Conservation (phyloP, 64 coral and sea anemone genomes). For the Montipora capricornis region DNA sequence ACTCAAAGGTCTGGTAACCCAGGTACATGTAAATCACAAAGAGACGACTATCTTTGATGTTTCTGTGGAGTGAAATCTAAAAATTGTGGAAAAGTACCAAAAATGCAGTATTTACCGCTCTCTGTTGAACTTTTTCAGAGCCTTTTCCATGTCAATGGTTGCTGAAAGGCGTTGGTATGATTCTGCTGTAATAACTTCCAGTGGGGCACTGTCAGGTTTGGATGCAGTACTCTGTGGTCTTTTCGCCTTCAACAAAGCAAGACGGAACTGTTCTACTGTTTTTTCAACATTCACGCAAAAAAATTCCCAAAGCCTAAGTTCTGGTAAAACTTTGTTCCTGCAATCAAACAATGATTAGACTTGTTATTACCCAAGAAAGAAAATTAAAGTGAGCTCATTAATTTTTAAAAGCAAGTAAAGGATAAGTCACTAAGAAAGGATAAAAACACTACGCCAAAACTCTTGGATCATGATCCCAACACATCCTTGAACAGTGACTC, state of each 20-base stretch:
- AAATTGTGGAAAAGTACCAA: background rate
- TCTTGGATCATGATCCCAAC: too few species aligned
- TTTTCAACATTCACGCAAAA: conserved; percentile 81
- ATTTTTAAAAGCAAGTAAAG: too few species aligned
- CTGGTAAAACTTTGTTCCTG: conserved; percentile 76
- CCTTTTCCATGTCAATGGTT: conserved; percentile 65
- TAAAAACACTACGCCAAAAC: too few species aligned
- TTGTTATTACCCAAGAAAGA: background rate
- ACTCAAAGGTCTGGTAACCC: too few species aligned
- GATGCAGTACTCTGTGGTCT: background rate
- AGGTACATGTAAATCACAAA: too few species aligned
- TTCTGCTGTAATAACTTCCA: conserved; percentile 21
- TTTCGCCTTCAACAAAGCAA: conserved; percentile 55
- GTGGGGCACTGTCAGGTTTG: background rate
- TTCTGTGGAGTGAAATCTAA: too few species aligned
- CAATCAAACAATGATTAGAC: background rate
- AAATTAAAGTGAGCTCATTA: too few species aligned
- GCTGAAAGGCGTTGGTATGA: conserved; percentile 66
- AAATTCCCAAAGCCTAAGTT: conserved; percentile 91
- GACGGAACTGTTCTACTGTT: conserved; percentile 76
- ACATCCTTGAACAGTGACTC: too few species aligned
- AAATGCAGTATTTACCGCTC: conserved; percentile 55
- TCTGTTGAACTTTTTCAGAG: conserved; percentile 79
- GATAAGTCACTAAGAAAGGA: too few species aligned
- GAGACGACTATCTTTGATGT: too few species aligned